Percentiles rank a stretch among this genome's conserved stretches.
phyloP scores from a whole-genome alignment of 2,797 vertebrate species.

The Acipenser transmontanus region DNA sequence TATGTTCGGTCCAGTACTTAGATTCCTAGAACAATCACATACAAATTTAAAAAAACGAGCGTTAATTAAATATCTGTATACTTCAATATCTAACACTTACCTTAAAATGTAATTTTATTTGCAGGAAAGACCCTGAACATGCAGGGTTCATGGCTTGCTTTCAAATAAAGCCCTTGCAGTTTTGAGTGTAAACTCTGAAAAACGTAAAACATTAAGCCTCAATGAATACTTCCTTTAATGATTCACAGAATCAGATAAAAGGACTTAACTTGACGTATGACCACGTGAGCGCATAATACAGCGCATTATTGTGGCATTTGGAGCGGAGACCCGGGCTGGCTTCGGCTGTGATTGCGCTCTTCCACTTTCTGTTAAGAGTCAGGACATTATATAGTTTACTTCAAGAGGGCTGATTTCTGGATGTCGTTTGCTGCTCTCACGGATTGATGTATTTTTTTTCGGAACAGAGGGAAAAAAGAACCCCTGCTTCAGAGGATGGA shows the following conservation, averaged over 20 bases:
- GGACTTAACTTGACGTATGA: slow-evolving; percentile 94
- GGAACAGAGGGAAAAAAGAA: slow-evolving; percentile 51
- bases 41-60: too few species aligned
- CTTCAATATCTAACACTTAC: slow-evolving; percentile 1
- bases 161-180: slow-evolving; percentile 17
- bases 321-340: slow-evolving; percentile 77
- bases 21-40: too few species aligned
- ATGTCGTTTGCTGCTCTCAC: slow-evolving; percentile 57
- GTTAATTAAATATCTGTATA: too few species aligned
- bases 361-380: slow-evolving; percentile 77
- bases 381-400: slow-evolving; percentile 59
- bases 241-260: slow-evolving; percentile 93
- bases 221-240: slow-evolving; percentile 80
- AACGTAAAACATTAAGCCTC: slow-evolving; percentile 53
- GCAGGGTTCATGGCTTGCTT: neutral
- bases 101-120: neutral
- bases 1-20: too few species aligned
- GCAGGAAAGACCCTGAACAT: neutral
- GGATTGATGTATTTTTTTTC: slow-evolving; percentile 66
- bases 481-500: slow-evolving; percentile 83
- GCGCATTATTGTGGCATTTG: slow-evolving; percentile 84
- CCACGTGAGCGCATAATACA: slow-evolving; percentile 95
- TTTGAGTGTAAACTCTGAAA: slow-evolving; percentile 37
- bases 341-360: slow-evolving; percentile 81
- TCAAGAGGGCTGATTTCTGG: slow-evolving; percentile 47